phyloP scores from a whole-genome alignment of 2,888 invertebrate species.

The Chrysodeixis includens region DNA sequence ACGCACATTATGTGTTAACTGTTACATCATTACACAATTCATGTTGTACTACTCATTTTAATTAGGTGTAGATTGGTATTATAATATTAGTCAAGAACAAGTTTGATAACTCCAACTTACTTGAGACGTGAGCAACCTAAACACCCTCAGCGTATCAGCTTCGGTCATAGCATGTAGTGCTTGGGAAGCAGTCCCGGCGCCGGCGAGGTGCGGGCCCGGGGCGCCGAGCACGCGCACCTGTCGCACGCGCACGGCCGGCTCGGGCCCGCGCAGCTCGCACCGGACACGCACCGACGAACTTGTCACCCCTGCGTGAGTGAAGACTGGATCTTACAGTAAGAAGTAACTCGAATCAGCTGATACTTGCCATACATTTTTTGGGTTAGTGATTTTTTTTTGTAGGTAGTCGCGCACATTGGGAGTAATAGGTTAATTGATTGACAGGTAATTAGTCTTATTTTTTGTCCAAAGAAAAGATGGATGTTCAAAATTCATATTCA shows the following conservation, averaged over 20 bases:
- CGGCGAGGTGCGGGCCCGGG: constrained; percentile 61
- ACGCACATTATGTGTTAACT: no score
- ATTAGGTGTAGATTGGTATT: no score
- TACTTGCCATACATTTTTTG: not conserved
- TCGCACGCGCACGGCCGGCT: constrained; percentile 96
- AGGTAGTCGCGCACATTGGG: no score
- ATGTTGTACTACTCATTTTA: no score
- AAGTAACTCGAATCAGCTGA: constrained; percentile 1
- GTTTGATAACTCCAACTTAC: no score
- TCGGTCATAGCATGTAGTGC: constrained; percentile 97
- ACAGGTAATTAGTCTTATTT: no score
- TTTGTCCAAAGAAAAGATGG: no score
- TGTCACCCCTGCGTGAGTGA: constrained; percentile 20
- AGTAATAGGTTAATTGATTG: no score
- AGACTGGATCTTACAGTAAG: not conserved
- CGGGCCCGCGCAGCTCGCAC: constrained; percentile 96
- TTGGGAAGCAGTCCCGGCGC: constrained; percentile 74
- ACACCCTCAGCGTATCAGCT: constrained; percentile 96
- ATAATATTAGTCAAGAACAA: no score
- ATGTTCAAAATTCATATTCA: no score
- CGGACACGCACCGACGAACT: constrained; percentile 90
- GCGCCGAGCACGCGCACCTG: constrained; percentile 90
- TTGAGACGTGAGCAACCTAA: constrained; percentile 96
- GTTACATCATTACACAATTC: no score
- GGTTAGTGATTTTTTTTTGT: no score